Evolutionary conservation across 2,113 vertebrate genomes (phyloP).

Genomic region (Buteo buteo): DNA sequence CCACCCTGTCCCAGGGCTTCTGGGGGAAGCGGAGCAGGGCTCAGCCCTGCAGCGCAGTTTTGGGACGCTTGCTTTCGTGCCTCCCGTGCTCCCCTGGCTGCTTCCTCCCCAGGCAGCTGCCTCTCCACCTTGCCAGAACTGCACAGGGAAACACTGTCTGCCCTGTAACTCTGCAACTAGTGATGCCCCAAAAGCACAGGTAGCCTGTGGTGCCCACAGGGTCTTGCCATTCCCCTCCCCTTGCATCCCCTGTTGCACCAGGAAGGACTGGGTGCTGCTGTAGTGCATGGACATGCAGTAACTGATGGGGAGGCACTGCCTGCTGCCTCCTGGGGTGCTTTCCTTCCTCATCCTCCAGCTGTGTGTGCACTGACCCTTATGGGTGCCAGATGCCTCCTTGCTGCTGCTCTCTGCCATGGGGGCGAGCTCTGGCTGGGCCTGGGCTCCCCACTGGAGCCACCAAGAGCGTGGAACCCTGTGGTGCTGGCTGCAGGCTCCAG

Average conservation of each 20-base stretch:
- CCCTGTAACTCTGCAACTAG: too few relatives aligned
- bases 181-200: background rate
- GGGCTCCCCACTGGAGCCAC: background rate
- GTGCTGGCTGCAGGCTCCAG: background rate
- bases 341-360: background rate
- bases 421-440: background rate
- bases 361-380: background rate
- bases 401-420: background rate
- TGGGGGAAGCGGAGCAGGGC: background rate
- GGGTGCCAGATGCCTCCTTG: too few relatives aligned
- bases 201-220: too few relatives aligned
- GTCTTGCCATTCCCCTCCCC: background rate
- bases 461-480: background rate
- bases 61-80: background rate
- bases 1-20: background rate
- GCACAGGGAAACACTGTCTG: background rate
- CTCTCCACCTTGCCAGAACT: too few relatives aligned
- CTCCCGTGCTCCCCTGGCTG: background rate
- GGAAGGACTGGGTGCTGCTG: background rate
- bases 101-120: background rate
- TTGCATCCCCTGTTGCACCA: too few relatives aligned
- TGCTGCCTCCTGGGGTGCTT: background rate
- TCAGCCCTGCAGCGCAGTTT: background rate
- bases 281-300: accelerated
- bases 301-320: background rate